Evolutionary conservation across 2,888 invertebrate genomes (phyloP).

Genomic region (Dolomedes plantarius): DNA sequence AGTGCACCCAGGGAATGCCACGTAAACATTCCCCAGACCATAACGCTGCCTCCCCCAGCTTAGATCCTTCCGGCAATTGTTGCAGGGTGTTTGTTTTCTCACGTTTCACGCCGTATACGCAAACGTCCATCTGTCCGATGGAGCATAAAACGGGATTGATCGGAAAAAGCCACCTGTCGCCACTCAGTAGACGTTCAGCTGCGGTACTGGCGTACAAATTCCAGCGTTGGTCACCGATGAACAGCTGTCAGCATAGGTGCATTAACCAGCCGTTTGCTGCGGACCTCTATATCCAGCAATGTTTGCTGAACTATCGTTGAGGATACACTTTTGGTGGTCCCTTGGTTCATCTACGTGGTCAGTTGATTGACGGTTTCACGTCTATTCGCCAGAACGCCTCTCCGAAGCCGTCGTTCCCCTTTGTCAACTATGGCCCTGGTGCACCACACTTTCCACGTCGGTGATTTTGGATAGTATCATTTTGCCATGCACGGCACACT

Average conservation of each 20-base stretch:
- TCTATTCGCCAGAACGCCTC: no score
- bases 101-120: not conserved
- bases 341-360: no score
- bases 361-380: no score
- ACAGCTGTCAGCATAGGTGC: conserved; percentile 4
- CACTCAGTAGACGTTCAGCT: not conserved
- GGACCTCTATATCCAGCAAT: no score
- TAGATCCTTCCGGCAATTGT: not conserved
- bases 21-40: not conserved
- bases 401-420: no score
- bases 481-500: no score
- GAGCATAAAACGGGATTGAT: not conserved
- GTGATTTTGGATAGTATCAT: no score
- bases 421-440: no score
- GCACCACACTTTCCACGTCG: no score
- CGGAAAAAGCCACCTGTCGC: not conserved
- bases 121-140: not conserved
- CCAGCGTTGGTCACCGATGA: conserved; percentile 15
- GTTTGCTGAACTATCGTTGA: no score
- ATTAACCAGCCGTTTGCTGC: no score
- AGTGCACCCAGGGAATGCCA: not conserved
- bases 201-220: conserved; percentile 17
- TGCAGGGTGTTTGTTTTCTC: not conserved
- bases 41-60: not conserved
- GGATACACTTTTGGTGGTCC: no score